Evolutionary conservation across 2,888 invertebrate genomes (phyloP), one percentile per base, ranked within the genome.

Genomic region (Callosobruchus maculatus): DNA sequence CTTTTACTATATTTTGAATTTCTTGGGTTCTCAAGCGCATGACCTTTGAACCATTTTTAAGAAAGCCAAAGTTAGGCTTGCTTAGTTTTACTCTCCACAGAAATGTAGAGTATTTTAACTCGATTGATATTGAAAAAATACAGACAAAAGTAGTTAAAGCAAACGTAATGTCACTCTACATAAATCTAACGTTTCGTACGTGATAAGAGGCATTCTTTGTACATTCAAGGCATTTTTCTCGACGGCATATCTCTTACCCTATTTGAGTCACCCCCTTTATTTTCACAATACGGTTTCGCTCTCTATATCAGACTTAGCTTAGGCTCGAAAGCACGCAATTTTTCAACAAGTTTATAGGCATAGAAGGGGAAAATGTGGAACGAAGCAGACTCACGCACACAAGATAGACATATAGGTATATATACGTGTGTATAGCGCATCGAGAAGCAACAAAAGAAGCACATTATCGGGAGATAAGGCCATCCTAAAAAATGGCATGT

Each of bases 401-500:
- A 21, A 49, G 49, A 49, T 49, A 71, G 30, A 71, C 22, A 21
- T 30, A 26, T 26, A 21, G 68, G 70, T 49, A 49, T 49, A 7
- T 49, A 49, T 26, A 49, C 49, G 21, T 68, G 68, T 68, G 22
- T 68, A 71, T 26, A 30, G 69, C n/a, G 73, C 22, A 71, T 74
- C 78, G 75, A 49, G 76, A 76, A 77, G 78, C 78, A 75, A 78
- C 79, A 73, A 81, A 82, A 87, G 87, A 87, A 87, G 87, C 87
- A 87, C 87, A 87, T 87, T 87, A 87, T 86, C 87, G 79, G 83
- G 82, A 79, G 72, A 73, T 73, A 73, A 74, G 72, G 77, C 77
- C 76, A 75, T 82, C 79, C 74, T 74, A 67, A 76, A 75, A 77
- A 76, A 77, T 77, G 77, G 78, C 78, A 71, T 70, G 22, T 74